Percentiles rank a stretch among this genome's conserved stretches.
phyloP scores from a whole-genome alignment of 2,797 vertebrate species.

The Micropoecilia bifurca region DNA sequence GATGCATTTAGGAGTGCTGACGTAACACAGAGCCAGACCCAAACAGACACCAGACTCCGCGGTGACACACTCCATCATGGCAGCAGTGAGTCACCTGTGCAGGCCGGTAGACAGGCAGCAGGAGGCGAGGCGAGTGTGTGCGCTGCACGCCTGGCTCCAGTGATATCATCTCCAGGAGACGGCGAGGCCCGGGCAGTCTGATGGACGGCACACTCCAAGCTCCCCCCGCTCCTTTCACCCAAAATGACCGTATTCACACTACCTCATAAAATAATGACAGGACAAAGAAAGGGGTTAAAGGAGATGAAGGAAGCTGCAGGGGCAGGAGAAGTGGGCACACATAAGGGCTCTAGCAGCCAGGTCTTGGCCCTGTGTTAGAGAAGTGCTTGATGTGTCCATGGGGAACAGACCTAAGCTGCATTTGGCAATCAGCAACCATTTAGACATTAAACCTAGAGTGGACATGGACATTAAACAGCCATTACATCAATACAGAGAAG shows the following conservation, averaged over 20 bases:
- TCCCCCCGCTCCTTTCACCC: slow-evolving; percentile 49
- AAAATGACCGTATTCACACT: slow-evolving; percentile 48
- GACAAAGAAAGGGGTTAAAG: slow-evolving; percentile 60
- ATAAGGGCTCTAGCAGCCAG: slow-evolving; percentile 42
- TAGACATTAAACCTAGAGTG: slow-evolving; percentile 61
- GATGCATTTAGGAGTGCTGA: slow-evolving; percentile 46
- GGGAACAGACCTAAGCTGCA: slow-evolving; percentile 62
- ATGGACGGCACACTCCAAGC: slow-evolving; percentile 78
- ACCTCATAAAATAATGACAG: slow-evolving; percentile 64
- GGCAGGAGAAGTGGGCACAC: slow-evolving; percentile 23
- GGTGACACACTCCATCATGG: slow-evolving; percentile 77
- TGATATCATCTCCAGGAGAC: slow-evolving; percentile 79
- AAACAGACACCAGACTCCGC: slow-evolving; percentile 68
- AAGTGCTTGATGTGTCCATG: slow-evolving; percentile 49
- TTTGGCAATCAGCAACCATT: slow-evolving; percentile 70
- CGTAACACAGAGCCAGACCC: slow-evolving; percentile 67
- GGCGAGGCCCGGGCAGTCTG: slow-evolving; percentile 58
- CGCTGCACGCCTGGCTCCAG: slow-evolving; percentile 71
- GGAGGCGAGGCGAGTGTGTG: slow-evolving; percentile 54
- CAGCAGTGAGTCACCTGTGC: slow-evolving; percentile 79
- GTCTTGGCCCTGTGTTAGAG: slow-evolving; percentile 64
- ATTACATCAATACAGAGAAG: slow-evolving; percentile 76
- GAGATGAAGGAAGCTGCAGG: slow-evolving; percentile 18
- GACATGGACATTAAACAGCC: slow-evolving; percentile 72
- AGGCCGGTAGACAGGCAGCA: slow-evolving; percentile 74